Evolutionary conservation across 2,888 invertebrate genomes (phyloP).

Genomic region (Andrena marginata): DNA sequence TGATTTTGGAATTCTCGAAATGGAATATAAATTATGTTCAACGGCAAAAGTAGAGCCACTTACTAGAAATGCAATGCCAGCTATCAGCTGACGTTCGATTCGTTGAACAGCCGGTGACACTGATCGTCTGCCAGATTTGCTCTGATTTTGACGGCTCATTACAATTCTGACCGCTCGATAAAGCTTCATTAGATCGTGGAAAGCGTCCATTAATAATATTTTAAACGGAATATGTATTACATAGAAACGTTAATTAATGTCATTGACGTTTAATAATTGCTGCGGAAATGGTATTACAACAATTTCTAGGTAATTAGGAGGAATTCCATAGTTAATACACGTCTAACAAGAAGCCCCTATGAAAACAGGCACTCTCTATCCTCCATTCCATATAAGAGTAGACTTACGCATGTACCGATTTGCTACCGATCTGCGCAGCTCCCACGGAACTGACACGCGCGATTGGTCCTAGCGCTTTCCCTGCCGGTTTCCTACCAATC

Average conservation of each 20-base stretch:
- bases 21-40: too few species aligned
- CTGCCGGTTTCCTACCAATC: too few species aligned
- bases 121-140: neutral
- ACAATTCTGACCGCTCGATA: constrained; percentile 48
- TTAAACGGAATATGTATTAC: constrained; percentile 25
- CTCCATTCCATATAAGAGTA: too few species aligned
- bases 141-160: constrained; percentile 30
- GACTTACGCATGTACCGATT: too few species aligned
- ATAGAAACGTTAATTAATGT: constrained; percentile 21
- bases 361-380: too few species aligned
- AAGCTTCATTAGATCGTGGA: constrained; percentile 39
- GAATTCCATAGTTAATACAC: too few species aligned
- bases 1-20: neutral
- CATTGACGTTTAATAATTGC: neutral
- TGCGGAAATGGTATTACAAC: neutral
- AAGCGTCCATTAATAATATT: constrained; percentile 11
- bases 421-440: too few species aligned
- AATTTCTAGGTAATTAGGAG: too few species aligned
- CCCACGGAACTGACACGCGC: too few species aligned
- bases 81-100: neutral
- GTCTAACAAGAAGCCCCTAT: too few species aligned
- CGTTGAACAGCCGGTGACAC: neutral
- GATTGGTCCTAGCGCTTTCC: too few species aligned
- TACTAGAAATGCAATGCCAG: neutral
- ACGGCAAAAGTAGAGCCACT: neutral